Evolutionary conservation across 2,113 vertebrate species (phyloP).

Genomic region (Apodemus speciosus): DNA sequence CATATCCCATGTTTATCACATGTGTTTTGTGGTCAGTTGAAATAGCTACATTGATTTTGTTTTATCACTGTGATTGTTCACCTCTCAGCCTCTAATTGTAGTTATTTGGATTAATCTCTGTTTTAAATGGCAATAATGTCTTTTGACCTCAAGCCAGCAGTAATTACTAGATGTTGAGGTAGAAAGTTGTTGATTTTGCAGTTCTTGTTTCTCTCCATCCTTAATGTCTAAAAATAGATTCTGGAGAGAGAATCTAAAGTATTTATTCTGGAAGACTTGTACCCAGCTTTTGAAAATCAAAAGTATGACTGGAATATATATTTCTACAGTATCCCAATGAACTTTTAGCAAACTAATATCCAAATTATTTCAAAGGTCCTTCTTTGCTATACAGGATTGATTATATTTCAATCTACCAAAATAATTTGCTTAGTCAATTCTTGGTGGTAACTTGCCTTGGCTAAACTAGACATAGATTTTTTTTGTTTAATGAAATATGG

Average conservation of each 20-base stretch:
- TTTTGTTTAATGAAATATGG: neutral
- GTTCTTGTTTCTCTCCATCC: neutral
- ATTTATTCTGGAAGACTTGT: neutral
- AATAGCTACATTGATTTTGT: neutral
- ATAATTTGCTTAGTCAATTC: neutral
- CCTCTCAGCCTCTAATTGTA: conserved; percentile 11
- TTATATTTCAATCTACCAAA: neutral
- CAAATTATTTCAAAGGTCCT: neutral
- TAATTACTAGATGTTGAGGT: conserved; percentile 9
- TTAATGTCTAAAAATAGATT: conserved; percentile 9
- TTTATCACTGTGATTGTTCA: neutral
- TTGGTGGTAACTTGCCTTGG: neutral
- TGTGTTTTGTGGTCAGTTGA: neutral
- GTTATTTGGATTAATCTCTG: conserved; percentile 27
- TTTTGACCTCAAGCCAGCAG: conserved; percentile 38
- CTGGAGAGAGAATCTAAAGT: neutral
- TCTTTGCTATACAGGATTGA: neutral
- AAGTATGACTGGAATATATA: neutral
- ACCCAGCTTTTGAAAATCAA: neutral
- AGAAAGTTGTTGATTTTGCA: neutral
- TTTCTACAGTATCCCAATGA: neutral
- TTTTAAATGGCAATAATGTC: conserved; percentile 42
- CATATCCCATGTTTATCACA: neutral
- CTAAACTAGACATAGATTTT: neutral
- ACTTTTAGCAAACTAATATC: neutral